These are phyloP conservation scores for Bhutanitis thaidina DNA, from an alignment of 2,888 invertebrate species.

Conservation along the genomic window DNA sequence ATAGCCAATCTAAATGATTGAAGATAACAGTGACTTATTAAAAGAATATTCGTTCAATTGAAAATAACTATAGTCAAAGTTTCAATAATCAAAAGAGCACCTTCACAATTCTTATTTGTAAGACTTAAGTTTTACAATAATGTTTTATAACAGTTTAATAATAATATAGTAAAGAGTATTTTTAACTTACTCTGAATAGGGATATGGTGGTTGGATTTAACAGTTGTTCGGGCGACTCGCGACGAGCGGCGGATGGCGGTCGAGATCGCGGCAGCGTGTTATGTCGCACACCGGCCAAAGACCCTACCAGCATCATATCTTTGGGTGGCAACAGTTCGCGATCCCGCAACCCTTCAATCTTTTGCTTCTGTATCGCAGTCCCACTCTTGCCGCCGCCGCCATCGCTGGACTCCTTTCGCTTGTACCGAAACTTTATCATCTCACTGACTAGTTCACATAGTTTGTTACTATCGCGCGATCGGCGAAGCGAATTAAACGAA, in stretches of 20 bases:
- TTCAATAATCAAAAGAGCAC: no score
- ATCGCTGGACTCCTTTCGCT: conserved; percentile 77
- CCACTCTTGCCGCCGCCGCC: conserved; percentile 46
- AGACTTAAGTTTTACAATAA: no score
- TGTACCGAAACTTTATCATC: conserved; percentile 85
- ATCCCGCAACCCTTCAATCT: conserved; percentile 66
- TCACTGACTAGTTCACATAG: conserved; percentile 58
- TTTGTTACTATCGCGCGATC: conserved; percentile 38
- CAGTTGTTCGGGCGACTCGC: conserved; percentile 45
- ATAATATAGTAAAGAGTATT: background rate
- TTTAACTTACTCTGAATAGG: conserved; percentile 68
- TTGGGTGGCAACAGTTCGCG: conserved; percentile 69
- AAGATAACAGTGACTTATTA: no score
- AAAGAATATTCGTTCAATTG: no score
- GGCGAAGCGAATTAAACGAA: conserved; percentile 36
- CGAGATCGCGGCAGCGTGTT: conserved; percentile 68
- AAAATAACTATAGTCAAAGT: no score
- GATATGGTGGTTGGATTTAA: conserved; percentile 58
- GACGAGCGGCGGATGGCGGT: conserved; percentile 49
- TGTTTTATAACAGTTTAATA: no score
- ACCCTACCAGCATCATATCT: conserved; percentile 62
- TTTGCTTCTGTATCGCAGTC: conserved; percentile 68
- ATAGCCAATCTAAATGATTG: no score
- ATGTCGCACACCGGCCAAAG: conserved; percentile 61
- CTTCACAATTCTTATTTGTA: no score